Conservation (phyloP, 2,888 invertebrate genomes). For the Dryococelus australis region DNA sequence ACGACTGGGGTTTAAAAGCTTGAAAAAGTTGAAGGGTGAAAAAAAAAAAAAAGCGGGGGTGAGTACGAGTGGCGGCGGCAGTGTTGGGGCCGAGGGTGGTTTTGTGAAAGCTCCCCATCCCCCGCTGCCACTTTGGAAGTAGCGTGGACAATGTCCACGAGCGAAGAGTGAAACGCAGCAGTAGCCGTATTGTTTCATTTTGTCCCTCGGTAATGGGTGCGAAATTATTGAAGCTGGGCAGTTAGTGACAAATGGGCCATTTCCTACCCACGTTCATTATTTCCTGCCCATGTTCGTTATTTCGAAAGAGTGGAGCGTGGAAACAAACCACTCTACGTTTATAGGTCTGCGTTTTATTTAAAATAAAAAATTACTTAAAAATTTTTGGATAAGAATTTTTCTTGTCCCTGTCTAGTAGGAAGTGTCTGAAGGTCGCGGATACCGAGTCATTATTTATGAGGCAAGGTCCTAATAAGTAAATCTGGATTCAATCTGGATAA, state of each 20-base stretch:
- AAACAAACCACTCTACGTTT: background rate
- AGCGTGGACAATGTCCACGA: background rate
- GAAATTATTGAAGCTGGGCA: constrained; percentile 11
- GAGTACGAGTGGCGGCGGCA: background rate
- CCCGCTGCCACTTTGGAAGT: background rate
- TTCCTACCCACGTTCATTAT: background rate
- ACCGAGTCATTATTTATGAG: no score
- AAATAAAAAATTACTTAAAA: no score
- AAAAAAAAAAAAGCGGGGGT: no score
- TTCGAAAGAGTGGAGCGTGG: background rate
- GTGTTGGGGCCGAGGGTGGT: background rate
- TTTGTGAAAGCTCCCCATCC: background rate
- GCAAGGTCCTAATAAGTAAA: no score
- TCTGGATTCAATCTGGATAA: no score
- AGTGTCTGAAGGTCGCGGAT: no score
- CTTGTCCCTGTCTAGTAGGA: no score
- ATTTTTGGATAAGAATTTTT: no score
- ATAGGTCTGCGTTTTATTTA: no score
- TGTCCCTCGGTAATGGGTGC: background rate
- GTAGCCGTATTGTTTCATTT: background rate
- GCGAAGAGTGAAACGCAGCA: background rate
- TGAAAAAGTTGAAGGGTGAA: background rate
- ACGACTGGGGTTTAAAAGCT: background rate
- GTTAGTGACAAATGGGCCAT: background rate
- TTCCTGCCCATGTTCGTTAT: no score